Base-by-base conservation (phyloP, 2,888 invertebrate genomes). In the Spodoptera exigua region DNA sequence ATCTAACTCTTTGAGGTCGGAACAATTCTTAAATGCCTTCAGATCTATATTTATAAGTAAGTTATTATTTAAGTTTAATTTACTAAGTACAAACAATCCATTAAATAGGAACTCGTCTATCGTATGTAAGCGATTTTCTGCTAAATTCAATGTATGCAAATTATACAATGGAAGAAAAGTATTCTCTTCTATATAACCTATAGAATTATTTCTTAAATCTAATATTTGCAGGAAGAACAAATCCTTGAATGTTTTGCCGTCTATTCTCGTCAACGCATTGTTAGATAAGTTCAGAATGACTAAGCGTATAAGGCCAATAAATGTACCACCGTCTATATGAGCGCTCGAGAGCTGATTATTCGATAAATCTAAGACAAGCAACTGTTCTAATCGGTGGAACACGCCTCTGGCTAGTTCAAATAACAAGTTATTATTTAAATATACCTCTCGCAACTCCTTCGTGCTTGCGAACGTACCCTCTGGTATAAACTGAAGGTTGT, bases 161-260 rank as follows among this genome's bases (percentile, higher is more conserved):
- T 98, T 98, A 91, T 98, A 97, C 58, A 98, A 95, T 10, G 98
- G 97, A 78, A 97, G 92, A 84, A 99, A 98, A 52, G 98, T 97
- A 82, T 97, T 97, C 78, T 97, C 97, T 90, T 97, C 97, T 81
- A 98, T 96, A 81, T 97, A 97, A 37, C 97, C 97, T 73, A 98
- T 97, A 14, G 97, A 97, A 86, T 98, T 98, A 87, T 98, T 98
- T 79, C 96, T 96, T 88, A 98, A 95, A 91, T 97, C 97, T 79
- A 98, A 95, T 75, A 97, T 97, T 91, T 98, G 98, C 57, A 98
- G 94, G 86, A 97, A 97, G 89, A 97, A 97, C 78, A 98, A 93
- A 89, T 98, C 98, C 88, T 97, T 97, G 90, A 98, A 98, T 70
- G 97, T 97, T 82, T 96, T 96, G 58, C 96, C 96, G 82, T 98